Base-by-base conservation (phyloP, 2,888 invertebrate genomes). In the Tetramorium bicarinatum region DNA sequence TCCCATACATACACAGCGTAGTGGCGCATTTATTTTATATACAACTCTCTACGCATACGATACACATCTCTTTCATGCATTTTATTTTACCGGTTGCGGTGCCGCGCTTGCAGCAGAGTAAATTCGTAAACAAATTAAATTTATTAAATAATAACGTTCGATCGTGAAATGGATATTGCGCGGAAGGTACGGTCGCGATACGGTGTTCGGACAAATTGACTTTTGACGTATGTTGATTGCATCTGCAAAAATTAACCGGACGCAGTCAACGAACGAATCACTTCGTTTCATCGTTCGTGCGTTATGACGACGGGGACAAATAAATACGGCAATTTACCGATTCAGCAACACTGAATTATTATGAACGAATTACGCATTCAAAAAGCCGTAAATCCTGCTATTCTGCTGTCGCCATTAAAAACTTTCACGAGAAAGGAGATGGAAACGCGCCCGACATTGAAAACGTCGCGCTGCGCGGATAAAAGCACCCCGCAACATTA, bases 191-290 rank as follows among this genome's bases (percentile, higher is more conserved):
- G 44, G 44, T 41, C 15, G 54, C 49, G 4, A 18, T 34, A n/a
- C 21, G 15, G 18, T 61, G 18, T 47, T 38, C 15, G 21, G 21
- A 41, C 15, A 64, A 76, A 76, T 64, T 66, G 64, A 25, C 25
- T 66, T 64, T 76, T 76, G 76, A 76, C n/a, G 25, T 41, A 44
- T 52, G 56, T 56, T 47, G 77, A 79, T 79, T 66, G 54, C 41
- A 66, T 77, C 67, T 79, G 67, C 77, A 79, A 67, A 79, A 79
- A 67, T 79, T 56, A 67, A 79, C 21, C 44, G 29, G 13, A 47
- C 25, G 21, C 56, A 13, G 13, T 21, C 64, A 25, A 52, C 13
- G 41, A 18, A 54, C 52, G 41, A 76, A 76, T 76, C 59, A 9
- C 44, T 34, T 7, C 56, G 44, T 25, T 62, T 49, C 47, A 62